A percentile compares a stretch with the other conserved stretches of the same genome.
Conservation (phyloP, 2,797 vertebrate genomes). For the Bucorvus abyssinicus region DNA sequence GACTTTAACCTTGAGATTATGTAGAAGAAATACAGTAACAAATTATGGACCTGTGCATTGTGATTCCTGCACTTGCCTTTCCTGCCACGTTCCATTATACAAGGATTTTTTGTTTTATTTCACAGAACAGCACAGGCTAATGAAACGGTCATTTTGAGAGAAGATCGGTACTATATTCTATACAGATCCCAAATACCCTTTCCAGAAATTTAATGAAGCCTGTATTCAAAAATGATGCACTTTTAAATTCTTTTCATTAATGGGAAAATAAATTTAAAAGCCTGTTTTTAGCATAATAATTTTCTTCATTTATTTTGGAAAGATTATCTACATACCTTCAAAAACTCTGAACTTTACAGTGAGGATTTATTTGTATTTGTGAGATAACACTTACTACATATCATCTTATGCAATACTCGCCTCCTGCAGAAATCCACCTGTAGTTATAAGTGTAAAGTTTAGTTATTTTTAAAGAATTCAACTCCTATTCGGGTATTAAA, state of each 20-base stretch:
- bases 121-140: neutral
- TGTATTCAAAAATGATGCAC: neutral
- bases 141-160: neutral
- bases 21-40: neutral
- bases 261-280: neutral
- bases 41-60: neutral
- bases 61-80: neutral
- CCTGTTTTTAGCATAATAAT: neutral
- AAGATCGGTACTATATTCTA: neutral
- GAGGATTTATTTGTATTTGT: neutral
- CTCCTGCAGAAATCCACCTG: conserved; percentile 17
- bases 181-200: neutral
- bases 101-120: neutral
- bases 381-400: neutral
- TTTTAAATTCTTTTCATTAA: neutral
- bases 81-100: neutral
- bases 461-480: conserved; percentile 45
- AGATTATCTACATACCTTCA: neutral
- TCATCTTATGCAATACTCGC: neutral
- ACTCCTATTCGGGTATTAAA: conserved; percentile 40
- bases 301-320: neutral
- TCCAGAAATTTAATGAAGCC: neutral
- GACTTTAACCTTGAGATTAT: neutral
- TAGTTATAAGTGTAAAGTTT: conserved; percentile 30
- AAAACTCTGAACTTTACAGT: neutral